These are phyloP conservation scores for Speoplatyrhinus poulsoni DNA, from an alignment of 2,113 vertebrate species.

Conservation along the genomic window DNA sequence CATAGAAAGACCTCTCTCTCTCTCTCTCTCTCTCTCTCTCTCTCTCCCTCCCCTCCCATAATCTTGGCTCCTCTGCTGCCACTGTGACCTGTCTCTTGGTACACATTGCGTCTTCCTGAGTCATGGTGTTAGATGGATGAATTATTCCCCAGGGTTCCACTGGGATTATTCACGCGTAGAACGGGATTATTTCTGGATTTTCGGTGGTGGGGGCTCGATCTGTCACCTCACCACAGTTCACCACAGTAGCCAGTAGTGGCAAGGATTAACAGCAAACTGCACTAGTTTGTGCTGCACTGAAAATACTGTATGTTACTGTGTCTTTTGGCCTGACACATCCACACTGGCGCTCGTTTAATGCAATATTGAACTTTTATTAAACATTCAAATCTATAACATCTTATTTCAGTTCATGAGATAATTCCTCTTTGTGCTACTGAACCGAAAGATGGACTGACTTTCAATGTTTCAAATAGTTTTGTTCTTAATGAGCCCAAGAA, in stretches of 20 bases:
- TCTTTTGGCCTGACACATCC: too few relatives aligned
- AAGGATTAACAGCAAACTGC: slow-evolving; percentile 35
- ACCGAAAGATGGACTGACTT: too few relatives aligned
- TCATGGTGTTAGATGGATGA: slow-evolving; percentile 41
- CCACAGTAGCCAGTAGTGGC: slow-evolving; percentile 22
- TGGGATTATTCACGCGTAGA: slow-evolving; percentile 67
- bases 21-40: not conserved
- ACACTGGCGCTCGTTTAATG: too few relatives aligned
- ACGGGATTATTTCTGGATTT: slow-evolving; percentile 66
- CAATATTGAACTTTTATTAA: too few relatives aligned
- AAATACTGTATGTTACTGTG: too few relatives aligned
- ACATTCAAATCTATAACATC: too few relatives aligned
- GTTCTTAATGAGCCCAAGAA: too few relatives aligned
- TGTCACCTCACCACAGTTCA: slow-evolving; percentile 49
- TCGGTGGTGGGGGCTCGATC: slow-evolving; percentile 34
- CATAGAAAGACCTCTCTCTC: not conserved
- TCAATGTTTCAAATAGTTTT: too few relatives aligned
- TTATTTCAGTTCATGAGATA: too few relatives aligned
- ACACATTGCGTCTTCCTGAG: slow-evolving; percentile 39
- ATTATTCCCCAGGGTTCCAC: slow-evolving; percentile 59
- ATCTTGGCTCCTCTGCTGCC: slow-evolving; percentile 52
- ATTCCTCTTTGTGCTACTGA: too few relatives aligned
- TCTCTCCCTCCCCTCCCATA: slow-evolving; percentile 10
- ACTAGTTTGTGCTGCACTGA: slow-evolving; percentile 25
- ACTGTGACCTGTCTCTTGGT: slow-evolving; percentile 45